Percentiles rank a stretch among this genome's conserved stretches.
These are phyloP conservation scores for Cylas formicarius DNA, from an alignment of 1,140 invertebrate genomes.

Conservation along the genomic window DNA sequence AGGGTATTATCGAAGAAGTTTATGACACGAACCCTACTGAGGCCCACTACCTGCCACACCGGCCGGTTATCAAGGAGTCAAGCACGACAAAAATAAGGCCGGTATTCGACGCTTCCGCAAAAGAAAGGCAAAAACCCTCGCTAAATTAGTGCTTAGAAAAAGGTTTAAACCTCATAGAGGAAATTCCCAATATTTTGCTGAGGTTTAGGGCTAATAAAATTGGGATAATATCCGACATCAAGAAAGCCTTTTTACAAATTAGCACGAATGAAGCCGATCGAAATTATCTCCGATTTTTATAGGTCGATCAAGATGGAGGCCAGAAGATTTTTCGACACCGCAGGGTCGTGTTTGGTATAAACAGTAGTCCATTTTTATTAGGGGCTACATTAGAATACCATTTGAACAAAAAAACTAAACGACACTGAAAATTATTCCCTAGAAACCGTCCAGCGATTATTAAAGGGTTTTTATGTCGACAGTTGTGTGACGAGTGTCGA, in stretches of 20 bases:
- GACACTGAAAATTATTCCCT: background rate
- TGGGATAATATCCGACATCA: constrained; percentile 41
- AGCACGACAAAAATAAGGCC: constrained; percentile 20
- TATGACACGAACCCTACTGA: background rate
- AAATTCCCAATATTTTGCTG: constrained; percentile 36
- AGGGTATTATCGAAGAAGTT: constrained; percentile 9
- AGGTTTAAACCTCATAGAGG: constrained; percentile 35
- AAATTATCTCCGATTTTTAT: constrained; percentile 37
- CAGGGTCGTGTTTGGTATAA: constrained; percentile 33
- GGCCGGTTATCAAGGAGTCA: constrained; percentile 18
- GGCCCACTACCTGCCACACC: constrained; percentile 22
- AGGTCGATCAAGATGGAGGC: constrained; percentile 22
- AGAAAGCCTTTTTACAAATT: constrained; percentile 43
- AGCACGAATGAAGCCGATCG: constrained; percentile 27
- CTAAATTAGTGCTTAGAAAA: constrained; percentile 41
- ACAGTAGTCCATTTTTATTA: constrained; percentile 25
- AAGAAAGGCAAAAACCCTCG: constrained; percentile 25
- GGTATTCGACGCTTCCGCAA: constrained; percentile 29
- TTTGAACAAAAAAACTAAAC: constrained; percentile 2
- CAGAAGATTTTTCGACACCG: constrained; percentile 29
- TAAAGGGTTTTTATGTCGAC: constrained; percentile 30
- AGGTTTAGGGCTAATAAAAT: constrained; percentile 37
- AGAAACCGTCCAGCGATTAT: constrained; percentile 3
- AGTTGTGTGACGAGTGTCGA: constrained; percentile 27
- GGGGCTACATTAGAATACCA: constrained; percentile 14